phyloP scores from a whole-genome alignment of 2,888 invertebrate species.

The Polydesmus complanatus region DNA sequence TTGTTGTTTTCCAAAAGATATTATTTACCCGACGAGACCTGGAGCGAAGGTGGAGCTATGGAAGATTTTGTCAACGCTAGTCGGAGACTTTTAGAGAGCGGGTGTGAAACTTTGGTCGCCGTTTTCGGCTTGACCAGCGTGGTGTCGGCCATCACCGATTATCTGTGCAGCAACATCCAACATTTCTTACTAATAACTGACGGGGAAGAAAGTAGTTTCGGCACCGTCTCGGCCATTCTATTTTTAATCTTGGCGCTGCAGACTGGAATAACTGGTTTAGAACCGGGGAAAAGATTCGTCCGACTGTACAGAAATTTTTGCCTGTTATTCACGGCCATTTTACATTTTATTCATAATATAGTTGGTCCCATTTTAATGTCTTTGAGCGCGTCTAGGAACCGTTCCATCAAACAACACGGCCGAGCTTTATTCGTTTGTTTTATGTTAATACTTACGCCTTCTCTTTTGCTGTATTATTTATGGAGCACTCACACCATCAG shows the following conservation, averaged over 20 bases:
- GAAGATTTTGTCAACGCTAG: conserved; percentile 12
- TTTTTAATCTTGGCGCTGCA: conserved; percentile 85
- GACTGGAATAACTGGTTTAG: conserved; percentile 72
- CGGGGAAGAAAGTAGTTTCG: conserved; percentile 80
- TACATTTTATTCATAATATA: conserved; percentile 82
- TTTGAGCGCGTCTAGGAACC: conserved; percentile 42
- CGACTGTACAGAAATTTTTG: conserved; percentile 81
- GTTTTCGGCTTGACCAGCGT: conserved; percentile 85
- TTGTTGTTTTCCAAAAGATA: too few relatives aligned
- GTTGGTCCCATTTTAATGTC: conserved; percentile 87
- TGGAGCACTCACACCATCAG: conserved; percentile 74
- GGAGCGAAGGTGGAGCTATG: conserved; percentile 2
- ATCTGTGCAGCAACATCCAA: conserved; percentile 76
- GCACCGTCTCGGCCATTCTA: conserved; percentile 82
- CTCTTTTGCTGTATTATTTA: conserved; percentile 54
- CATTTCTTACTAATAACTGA: conserved; percentile 65
- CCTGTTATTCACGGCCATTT: conserved; percentile 72
- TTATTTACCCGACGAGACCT: too few relatives aligned
- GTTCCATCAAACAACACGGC: conserved; percentile 54
- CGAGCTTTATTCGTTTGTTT: conserved; percentile 70
- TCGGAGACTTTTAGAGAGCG: conserved; percentile 54
- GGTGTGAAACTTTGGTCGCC: conserved; percentile 81
- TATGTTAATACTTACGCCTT: conserved; percentile 65
- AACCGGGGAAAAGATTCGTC: conserved; percentile 72
- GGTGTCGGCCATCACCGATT: conserved; percentile 76